Evolutionary conservation across 1,140 invertebrate species (phyloP).

Genomic region (Zaprionus africanus): DNA sequence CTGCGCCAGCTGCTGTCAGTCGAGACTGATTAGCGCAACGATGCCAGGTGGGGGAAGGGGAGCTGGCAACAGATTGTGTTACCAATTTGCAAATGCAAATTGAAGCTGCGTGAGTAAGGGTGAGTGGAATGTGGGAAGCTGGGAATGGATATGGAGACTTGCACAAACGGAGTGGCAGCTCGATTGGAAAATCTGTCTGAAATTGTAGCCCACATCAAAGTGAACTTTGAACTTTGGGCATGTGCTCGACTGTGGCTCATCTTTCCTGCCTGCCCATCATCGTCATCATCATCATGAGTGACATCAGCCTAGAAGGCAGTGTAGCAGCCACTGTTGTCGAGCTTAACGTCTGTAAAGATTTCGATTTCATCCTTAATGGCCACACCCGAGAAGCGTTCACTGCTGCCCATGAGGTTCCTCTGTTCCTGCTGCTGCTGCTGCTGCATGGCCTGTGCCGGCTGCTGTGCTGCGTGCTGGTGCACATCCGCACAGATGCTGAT

Average conservation of each 20-base stretch:
- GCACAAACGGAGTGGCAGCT: background rate
- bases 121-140: background rate
- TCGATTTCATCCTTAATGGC: conserved; percentile 55
- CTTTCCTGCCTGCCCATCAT: background rate
- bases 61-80: conserved; percentile 49
- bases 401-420: background rate
- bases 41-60: background rate
- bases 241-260: background rate
- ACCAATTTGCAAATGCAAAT: conserved; percentile 73
- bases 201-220: conserved; percentile 31
- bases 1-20: conserved; percentile 23
- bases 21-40: conserved; percentile 9
- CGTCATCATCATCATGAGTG: no score
- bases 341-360: conserved; percentile 40
- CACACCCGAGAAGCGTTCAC: conserved; percentile 38
- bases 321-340: conserved; percentile 30
- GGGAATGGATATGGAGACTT: background rate
- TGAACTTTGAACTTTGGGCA: conserved; percentile 21
- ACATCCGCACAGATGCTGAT: conserved; percentile 51
- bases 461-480: conserved; percentile 13
- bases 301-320: conserved; percentile 11
- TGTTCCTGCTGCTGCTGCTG: background rate
- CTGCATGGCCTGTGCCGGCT: background rate
- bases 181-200: conserved; percentile 6
- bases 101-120: background rate